Conservation (phyloP, 37 sponge, comb jelly and placozoan genomes). For the Halisarca cf. caerulea region DNA sequence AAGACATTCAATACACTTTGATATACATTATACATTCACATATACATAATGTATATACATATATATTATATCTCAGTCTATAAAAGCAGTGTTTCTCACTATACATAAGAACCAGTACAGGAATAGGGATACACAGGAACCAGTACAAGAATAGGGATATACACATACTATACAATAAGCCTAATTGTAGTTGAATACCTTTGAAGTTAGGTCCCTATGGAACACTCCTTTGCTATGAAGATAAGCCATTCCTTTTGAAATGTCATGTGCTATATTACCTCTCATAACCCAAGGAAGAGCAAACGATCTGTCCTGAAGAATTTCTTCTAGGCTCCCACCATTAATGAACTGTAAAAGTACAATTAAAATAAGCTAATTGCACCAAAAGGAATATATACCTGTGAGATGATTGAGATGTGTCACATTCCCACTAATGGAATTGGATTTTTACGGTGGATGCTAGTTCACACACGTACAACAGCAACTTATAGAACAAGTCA, state of each 20-base stretch:
- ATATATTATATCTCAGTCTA: not conserved
- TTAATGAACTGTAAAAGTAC: slow-evolving; percentile 73
- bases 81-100: not conserved
- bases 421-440: too few species aligned
- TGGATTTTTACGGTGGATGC: too few species aligned
- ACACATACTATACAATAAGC: too few species aligned
- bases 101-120: not conserved
- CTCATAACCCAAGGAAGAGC: slow-evolving; percentile 68
- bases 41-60: not conserved
- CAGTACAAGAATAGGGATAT: not conserved
- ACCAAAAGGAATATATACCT: not conserved
- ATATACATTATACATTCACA: too few species aligned
- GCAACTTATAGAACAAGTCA: too few species aligned
- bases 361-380: not conserved
- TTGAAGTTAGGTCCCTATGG: slow-evolving; percentile 85
- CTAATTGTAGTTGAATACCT: too few species aligned
- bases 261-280: slow-evolving; percentile 70
- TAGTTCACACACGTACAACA: too few species aligned
- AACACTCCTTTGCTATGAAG: slow-evolving; percentile 82
- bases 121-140: not conserved
- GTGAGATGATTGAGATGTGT: not conserved
- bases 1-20: too few species aligned
- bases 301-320: slow-evolving; percentile 40
- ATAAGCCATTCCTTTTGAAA: slow-evolving; percentile 85
- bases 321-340: slow-evolving; percentile 82